A percentile compares a stretch with the other conserved stretches of the same genome.
Conservation (phyloP, 64 coral and sea anemone genomes). For the Anthopleura sola region DNA sequence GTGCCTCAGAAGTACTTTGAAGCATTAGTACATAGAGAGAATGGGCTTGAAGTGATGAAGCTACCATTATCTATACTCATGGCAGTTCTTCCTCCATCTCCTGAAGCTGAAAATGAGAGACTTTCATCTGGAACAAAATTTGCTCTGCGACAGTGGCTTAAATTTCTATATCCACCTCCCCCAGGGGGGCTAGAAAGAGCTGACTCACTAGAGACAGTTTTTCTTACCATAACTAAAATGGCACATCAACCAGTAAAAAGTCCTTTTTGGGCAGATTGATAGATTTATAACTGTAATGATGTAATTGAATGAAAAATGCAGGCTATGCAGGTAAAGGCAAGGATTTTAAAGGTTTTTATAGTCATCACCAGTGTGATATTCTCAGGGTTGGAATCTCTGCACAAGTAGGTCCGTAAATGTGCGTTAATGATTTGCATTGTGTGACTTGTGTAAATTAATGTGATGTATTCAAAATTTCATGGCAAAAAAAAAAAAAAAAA, state of each 20-base stretch:
- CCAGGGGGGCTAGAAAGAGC: not conserved
- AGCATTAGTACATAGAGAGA: not conserved
- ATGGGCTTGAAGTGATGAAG: slow-evolving; percentile 32
- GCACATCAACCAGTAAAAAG: slow-evolving; percentile 52
- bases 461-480: too few species aligned
- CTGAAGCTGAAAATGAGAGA: slow-evolving; percentile 48
- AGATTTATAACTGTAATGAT: not conserved
- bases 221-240: slow-evolving; percentile 51
- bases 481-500: too few species aligned
- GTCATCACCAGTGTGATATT: too few species aligned
- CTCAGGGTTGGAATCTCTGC: too few species aligned
- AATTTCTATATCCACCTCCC: slow-evolving; percentile 26
- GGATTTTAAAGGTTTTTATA: too few species aligned
- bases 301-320: too few species aligned
- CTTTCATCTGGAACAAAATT: slow-evolving; percentile 89
- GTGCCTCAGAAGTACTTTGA: slow-evolving; percentile 71
- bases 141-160: slow-evolving; percentile 76
- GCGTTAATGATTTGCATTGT: too few species aligned
- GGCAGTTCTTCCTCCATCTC: slow-evolving; percentile 55
- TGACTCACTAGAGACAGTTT: slow-evolving; percentile 47
- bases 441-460: too few species aligned
- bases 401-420: too few species aligned
- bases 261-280: slow-evolving; percentile 40
- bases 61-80: slow-evolving; percentile 84
- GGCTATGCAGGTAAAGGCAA: too few species aligned